Base-by-base conservation (phyloP, 2,888 invertebrate species). In the Diarsia rubi region DNA sequence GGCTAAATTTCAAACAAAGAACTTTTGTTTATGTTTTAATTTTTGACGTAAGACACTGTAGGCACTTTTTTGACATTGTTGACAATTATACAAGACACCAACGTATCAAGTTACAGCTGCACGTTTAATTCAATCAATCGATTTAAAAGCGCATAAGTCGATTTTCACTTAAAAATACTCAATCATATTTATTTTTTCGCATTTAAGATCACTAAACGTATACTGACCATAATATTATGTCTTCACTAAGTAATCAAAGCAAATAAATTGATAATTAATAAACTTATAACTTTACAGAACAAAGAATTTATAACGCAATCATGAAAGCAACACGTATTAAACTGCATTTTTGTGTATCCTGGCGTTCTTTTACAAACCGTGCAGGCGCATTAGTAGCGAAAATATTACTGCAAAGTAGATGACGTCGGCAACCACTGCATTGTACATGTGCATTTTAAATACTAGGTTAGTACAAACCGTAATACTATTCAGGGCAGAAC, bases 331-430 rank as follows among this genome's bases (percentile, higher is more conserved):
- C 91, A 92, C 88, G 85, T 93, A 89, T 71, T 88, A 89, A 91
- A 93, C 94, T 93, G 95, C 96, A 96, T 95, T 95, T 95, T 95
- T 89, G 91, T 91, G 72, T 90, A 93, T 94, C 93, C 94, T 93
- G 90, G 86, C 87, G 87, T 92, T 92, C 92, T 91, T 92, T 92
- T 92, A 93, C 88, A 88, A 94, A 87, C 91, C 95, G 95, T 96
- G 94, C 92, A 93, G 91, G 94, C 95, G 95, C 96, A 95, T 94
- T 96, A 95, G 94, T 93, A 91, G 95, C 94, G 91, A 94, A 96
- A 96, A 94, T 95, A 94, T 94, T 93, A 96, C 96, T 96, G 96
- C 96, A 96, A 96, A 95, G 92, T 93, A 94, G 90, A 94, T 96
- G 96, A 96, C 96, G 96, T 96, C 94, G 95, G 89, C 94, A 93